Base-by-base conservation (phyloP, 2,888 invertebrate species). In the Empis stercorea region DNA sequence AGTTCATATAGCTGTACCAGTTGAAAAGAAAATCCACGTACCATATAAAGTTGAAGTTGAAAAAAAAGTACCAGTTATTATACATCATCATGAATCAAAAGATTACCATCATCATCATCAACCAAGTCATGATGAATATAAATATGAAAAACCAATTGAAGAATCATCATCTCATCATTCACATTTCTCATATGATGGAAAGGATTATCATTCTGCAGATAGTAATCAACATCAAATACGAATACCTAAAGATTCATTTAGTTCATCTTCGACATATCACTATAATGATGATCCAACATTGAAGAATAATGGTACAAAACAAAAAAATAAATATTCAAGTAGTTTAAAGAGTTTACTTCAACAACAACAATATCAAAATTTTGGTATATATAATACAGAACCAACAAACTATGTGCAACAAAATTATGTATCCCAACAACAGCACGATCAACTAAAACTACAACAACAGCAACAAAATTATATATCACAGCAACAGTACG, bases 31-130 rank as follows among this genome's bases (percentile, higher is more conserved):
- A 46, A 42, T 62, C 11, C 57, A 55, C 1, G 47, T 55, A 11
- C 61, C 61, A 2, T 60, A 48, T 32, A 59, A 55, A 38, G 60
- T 64, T 1, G 70, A 74, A 58, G 70, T 71, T 2, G 72, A 73
- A 54, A 69, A 66, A 50, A 71, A 65, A 52, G 64, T 73, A 2
- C 72, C 72, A 1, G 51, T 65, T 15, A 67, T 61, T 30, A 60
- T 67, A 45, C 61, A 58, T 5, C 45, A 51, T 30, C 45, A 37
- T 37, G 48, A 44, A 16, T 6, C 30, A 16, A 48, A 38, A 15
- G 23, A 52, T 10, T 34, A 47, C 14, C 38, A 20, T 38, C 11
- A 42, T 30, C 30, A 48, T 36, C 30, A 15, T 13, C 40, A 45
- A 20, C 38, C n/a, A 13, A 34, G 34, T n/a, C 34, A 34, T 34